phyloP scores from a whole-genome alignment of 2,113 vertebrate genomes.

The Charina bottae region DNA sequence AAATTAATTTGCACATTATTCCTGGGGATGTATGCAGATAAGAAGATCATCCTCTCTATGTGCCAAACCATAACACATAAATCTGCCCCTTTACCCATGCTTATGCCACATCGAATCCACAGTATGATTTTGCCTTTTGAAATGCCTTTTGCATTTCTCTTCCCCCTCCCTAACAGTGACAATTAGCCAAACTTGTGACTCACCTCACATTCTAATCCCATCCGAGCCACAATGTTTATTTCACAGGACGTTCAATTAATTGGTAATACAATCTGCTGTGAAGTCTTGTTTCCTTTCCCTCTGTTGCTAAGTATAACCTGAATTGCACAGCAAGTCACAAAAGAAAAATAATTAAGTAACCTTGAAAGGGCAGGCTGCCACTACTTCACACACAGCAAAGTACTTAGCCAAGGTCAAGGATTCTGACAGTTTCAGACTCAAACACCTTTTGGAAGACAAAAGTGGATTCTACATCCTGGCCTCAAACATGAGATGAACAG shows the following conservation, averaged over 20 bases:
- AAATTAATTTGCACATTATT: background rate
- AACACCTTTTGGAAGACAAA: conserved; percentile 9
- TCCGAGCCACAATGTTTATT: conserved; percentile 69
- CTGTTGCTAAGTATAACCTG: conserved; percentile 67
- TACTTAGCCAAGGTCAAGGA: background rate
- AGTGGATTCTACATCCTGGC: background rate
- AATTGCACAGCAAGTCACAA: conserved; percentile 53
- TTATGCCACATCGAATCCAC: background rate
- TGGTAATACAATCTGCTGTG: conserved; percentile 65
- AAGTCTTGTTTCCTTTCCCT: conserved; percentile 65
- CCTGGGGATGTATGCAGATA: background rate
- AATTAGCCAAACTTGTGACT: conserved; percentile 67
- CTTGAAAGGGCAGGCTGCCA: conserved; percentile 22
- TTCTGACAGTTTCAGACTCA: background rate
- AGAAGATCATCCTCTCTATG: background rate
- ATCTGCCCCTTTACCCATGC: conserved; percentile 36
- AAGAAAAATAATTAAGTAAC: conserved; percentile 37
- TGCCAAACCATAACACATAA: background rate
- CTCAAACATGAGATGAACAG: background rate
- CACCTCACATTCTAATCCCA: conserved; percentile 61
- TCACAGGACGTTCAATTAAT: conserved; percentile 72
- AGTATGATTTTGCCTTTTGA: background rate
- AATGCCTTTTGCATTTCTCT: background rate
- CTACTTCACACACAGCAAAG: conserved; percentile 2
- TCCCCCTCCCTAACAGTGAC: conserved; percentile 36